Evolutionary conservation across 1,140 invertebrate species (phyloP), one percentile per base, ranked within the genome.

Genomic region (Drosophila santomea): DNA sequence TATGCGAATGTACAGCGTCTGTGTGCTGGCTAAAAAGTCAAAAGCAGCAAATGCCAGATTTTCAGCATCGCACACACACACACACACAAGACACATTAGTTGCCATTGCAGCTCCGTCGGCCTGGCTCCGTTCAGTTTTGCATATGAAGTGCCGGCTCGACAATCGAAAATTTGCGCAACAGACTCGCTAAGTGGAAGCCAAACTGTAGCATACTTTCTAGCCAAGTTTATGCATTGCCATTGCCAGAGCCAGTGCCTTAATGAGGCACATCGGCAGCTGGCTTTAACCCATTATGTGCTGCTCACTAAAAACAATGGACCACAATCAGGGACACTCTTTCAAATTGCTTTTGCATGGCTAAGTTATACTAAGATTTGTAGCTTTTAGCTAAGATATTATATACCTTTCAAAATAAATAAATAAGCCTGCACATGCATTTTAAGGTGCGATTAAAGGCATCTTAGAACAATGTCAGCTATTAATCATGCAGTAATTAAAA

Each of bases 61-160:
- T 79, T 83, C 79, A 88, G 57, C 74, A 68, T 61, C 48, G 39
- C 44, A 74, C 32, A 62, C 35, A 63, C 36, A 52, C 23, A 72
- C 58, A 17, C 14, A 60, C n/a, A 60, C 39, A 72, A 43, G 56
- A 8, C 32, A 32, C 32, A 35, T 62, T 28, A 59, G 74, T 73
- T 76, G 76, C 54, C 15, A 51, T 23, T 69, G 57, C 76, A 72
- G 60, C 44, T 51, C 74, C 44, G 35, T 72, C 52, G 38, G 12
- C 32, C 32, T 10, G 32, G 32, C 14, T 39, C 38, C 57, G 61
- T 81, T 76, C 80, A 72, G 79, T 86, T 86, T 86, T 76, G 83
- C 83, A 86, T 86, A 86, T 86, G 83, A 83, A 86, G 79, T 86
- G 83, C 79, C 83, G 83, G 76, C 83, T 79, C 83, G 88, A 86